phyloP scores from a whole-genome alignment of 64 coral and sea anemone genomes.

The Montipora sp. region DNA sequence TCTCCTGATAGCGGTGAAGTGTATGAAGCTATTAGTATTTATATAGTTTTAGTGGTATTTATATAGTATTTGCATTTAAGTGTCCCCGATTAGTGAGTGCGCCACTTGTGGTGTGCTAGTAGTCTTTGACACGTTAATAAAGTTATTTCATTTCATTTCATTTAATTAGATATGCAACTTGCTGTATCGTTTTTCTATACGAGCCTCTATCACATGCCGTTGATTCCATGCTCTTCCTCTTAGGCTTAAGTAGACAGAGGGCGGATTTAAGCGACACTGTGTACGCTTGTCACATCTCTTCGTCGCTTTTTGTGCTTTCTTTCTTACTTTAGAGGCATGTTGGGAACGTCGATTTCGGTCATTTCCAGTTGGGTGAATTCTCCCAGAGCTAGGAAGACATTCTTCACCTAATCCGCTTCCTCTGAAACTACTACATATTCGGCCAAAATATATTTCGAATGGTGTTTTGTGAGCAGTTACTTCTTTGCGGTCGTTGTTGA shows the following conservation, averaged over 20 bases:
- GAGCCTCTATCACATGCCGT: background rate
- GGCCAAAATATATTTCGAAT: conserved; percentile 63
- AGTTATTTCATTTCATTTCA: too few relatives aligned
- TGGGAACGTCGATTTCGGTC: background rate
- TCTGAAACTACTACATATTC: background rate
- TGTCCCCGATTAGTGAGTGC: too few relatives aligned
- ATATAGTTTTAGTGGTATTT: too few relatives aligned
- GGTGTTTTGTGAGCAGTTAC: conserved; percentile 38
- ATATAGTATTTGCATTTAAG: too few relatives aligned
- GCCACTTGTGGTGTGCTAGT: too few relatives aligned
- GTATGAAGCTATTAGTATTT: background rate
- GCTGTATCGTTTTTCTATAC: background rate
- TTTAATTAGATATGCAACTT: background rate
- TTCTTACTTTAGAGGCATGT: conserved; percentile 10
- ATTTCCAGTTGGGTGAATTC: conserved; percentile 11
- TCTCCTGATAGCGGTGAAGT: conserved; percentile 7
- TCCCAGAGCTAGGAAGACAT: conserved; percentile 1
- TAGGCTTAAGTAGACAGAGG: background rate
- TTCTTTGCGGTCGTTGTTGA: conserved; percentile 64
- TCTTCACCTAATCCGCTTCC: background rate
- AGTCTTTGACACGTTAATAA: background rate
- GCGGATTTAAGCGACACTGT: conserved; percentile 13
- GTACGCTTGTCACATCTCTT: conserved; percentile 26
- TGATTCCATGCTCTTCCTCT: conserved; percentile 36
- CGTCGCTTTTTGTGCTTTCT: conserved; percentile 33